Percentiles rank a stretch among this genome's conserved stretches.
Evolutionary conservation across 1,140 invertebrate genomes (phyloP).

Genomic region (Elymnias hypermnestra): DNA sequence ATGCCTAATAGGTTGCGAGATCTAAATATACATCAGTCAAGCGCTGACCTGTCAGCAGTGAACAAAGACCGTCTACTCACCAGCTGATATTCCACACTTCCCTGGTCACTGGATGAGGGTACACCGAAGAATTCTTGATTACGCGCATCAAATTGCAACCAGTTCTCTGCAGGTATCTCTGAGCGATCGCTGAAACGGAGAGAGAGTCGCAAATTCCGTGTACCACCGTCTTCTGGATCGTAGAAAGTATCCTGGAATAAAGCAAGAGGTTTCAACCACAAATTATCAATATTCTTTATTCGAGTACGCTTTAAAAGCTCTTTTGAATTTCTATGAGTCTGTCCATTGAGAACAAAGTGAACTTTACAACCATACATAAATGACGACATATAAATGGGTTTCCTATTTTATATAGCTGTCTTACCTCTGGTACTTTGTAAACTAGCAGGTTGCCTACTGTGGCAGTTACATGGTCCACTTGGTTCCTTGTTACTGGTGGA

Average conservation of each 20-base stretch:
- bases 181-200: conserved; percentile 84
- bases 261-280: too few species aligned
- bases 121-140: conserved; percentile 94
- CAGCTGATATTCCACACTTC: conserved; percentile 86
- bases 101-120: conserved; percentile 81
- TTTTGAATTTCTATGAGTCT: too few species aligned
- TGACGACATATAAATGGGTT: too few species aligned
- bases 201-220: conserved; percentile 83
- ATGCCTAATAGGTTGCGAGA: too few species aligned
- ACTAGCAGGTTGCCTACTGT: conserved; percentile 86
- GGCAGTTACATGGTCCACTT: conserved; percentile 89
- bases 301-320: too few species aligned
- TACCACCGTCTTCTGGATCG: conserved; percentile 89
- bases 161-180: conserved; percentile 81
- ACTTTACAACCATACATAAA: too few species aligned
- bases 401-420: too few species aligned
- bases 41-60: too few species aligned
- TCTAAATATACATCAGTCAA: too few species aligned
- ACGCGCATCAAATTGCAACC: conserved; percentile 92
- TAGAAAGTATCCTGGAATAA: conserved; percentile 91
- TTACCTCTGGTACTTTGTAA: conserved; percentile 87
- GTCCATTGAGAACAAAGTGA: too few species aligned
- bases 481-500: conserved; percentile 86
- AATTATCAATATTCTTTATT: too few species aligned
- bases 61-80: too few species aligned